phyloP scores from a whole-genome alignment of 92 coral and sea anemone genomes.

The Micromussa lordhowensis region DNA sequence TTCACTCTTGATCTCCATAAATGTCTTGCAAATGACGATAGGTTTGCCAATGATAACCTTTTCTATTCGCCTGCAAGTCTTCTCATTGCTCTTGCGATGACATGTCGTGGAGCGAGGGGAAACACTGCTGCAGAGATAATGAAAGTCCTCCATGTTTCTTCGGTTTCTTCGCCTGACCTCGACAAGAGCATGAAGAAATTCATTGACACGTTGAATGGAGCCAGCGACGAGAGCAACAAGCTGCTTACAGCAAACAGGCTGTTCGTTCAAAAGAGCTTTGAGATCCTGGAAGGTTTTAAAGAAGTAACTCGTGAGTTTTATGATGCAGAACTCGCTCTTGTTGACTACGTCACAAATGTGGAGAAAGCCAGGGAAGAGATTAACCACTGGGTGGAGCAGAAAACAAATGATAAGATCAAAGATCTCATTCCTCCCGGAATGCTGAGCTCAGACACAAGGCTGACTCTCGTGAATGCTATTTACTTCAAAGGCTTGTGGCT shows the following conservation, averaged over 20 bases:
- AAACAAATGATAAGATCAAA: constrained; percentile 82
- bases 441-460: constrained; percentile 68
- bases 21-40: constrained; percentile 26
- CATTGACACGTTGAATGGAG: constrained; percentile 51
- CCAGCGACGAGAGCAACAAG: constrained; percentile 64
- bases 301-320: constrained; percentile 59
- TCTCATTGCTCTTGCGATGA: constrained; percentile 81
- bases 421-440: constrained; percentile 77
- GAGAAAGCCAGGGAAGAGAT: constrained; percentile 76
- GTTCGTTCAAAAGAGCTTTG: constrained; percentile 80
- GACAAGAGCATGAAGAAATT: constrained; percentile 65
- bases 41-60: constrained; percentile 32
- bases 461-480: constrained; percentile 84
- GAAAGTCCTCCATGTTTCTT: constrained; percentile 58
- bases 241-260: constrained; percentile 78
- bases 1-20: constrained; percentile 69
- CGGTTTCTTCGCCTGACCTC: constrained; percentile 15
- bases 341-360: constrained; percentile 65
- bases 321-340: constrained; percentile 73
- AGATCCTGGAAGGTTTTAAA: constrained; percentile 61
- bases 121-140: constrained; percentile 78
- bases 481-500: constrained; percentile 94
- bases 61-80: constrained; percentile 89
- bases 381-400: constrained; percentile 82
- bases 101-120: constrained; percentile 87